Conservation (phyloP, 2,888 invertebrate species). For the Luperina nickerlii region DNA sequence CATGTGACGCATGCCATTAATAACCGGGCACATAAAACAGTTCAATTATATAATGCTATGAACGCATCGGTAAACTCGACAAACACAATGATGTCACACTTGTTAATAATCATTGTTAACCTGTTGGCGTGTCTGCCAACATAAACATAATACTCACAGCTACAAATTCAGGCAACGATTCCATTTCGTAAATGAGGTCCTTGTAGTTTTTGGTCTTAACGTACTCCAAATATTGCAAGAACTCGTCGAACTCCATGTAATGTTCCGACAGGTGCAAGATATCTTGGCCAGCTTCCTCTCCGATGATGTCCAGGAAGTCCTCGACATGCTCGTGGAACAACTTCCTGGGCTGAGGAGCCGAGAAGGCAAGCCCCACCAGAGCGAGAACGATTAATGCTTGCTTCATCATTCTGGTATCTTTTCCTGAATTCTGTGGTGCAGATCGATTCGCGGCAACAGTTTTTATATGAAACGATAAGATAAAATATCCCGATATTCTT, state of each 20-base stretch:
- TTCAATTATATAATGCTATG: background rate
- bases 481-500: conserved; percentile 55
- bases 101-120: background rate
- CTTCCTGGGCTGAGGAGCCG: conserved; percentile 81
- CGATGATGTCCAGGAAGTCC: conserved; percentile 79
- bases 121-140: background rate
- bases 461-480: conserved; percentile 70
- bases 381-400: conserved; percentile 72
- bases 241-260: conserved; percentile 79
- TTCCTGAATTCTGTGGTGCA: conserved; percentile 62
- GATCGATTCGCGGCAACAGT: background rate
- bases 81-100: background rate
- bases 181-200: conserved; percentile 79
- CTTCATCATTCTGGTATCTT: conserved; percentile 75
- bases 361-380: conserved; percentile 71
- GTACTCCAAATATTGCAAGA: conserved; percentile 73
- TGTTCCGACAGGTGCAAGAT: conserved; percentile 69
- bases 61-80: background rate
- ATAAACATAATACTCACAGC: conserved; percentile 74
- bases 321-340: conserved; percentile 82
- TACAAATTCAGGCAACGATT: conserved; percentile 80
- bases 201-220: conserved; percentile 77
- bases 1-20: background rate
- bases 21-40: background rate
- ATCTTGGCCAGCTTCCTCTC: conserved; percentile 71